Evolutionary conservation across 2,888 invertebrate species (phyloP).

Genomic region (Trypoxylon attenuatum): DNA sequence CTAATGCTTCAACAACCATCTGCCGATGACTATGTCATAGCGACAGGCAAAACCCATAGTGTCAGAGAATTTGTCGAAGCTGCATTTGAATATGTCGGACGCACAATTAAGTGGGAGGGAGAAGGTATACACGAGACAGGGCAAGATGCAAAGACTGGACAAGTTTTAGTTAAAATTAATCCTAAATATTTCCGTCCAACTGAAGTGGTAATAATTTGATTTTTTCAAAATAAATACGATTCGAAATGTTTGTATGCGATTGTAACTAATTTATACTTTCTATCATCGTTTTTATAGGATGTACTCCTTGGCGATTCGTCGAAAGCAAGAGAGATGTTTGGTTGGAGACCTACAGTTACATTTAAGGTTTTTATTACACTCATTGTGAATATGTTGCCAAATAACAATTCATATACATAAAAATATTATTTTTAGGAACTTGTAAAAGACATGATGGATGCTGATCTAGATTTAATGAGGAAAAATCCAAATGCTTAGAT

Average conservation of each 20-base stretch:
- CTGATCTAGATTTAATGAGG: conserved; percentile 93
- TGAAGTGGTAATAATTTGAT: conserved; percentile 85
- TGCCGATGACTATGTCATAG: conserved; percentile 98
- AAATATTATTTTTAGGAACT: conserved; percentile 78
- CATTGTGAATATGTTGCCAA: conserved; percentile 4
- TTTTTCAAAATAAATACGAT: conserved; percentile 1
- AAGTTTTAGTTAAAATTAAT: conserved; percentile 92
- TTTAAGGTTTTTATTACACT: conserved; percentile 76
- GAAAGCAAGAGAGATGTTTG: conserved; percentile 90
- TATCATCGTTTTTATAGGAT: conserved; percentile 78
- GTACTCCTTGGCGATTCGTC: conserved; percentile 93
- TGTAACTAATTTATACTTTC: conserved; percentile 6
- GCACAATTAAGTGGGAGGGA: conserved; percentile 92
- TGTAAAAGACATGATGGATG: conserved; percentile 95
- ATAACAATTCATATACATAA: background rate
- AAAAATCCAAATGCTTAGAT: conserved; percentile 89
- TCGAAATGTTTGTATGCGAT: conserved; percentile 4
- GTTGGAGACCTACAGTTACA: conserved; percentile 90
- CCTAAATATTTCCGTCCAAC: conserved; percentile 97
- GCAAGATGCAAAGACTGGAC: conserved; percentile 79
- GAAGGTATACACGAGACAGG: conserved; percentile 89
- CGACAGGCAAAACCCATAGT: conserved; percentile 95
- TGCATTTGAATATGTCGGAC: conserved; percentile 89
- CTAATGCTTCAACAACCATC: conserved; percentile 95
- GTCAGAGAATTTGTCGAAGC: conserved; percentile 97